Percentiles rank a stretch among this genome's conserved stretches.
Conservation (phyloP, 2,888 invertebrate species). For the Physocephala rufipes region DNA sequence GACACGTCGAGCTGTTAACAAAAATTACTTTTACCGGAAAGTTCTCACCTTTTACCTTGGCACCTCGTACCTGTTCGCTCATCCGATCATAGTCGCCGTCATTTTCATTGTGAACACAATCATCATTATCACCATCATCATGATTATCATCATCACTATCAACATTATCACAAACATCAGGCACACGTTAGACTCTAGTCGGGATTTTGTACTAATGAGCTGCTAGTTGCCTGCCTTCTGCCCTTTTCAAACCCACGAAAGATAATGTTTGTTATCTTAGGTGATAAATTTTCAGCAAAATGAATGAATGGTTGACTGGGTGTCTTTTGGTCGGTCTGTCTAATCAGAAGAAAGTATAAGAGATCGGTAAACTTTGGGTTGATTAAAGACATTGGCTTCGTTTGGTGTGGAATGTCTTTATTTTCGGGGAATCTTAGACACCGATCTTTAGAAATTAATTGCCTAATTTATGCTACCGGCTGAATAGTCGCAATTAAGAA, state of each 20-base stretch:
- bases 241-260: neutral
- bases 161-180: neutral
- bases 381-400: neutral
- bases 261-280: neutral
- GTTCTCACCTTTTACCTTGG: constrained; percentile 18
- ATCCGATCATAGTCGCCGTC: neutral
- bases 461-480: constrained; percentile 26
- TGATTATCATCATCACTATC: too few relatives aligned
- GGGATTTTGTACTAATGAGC: constrained; percentile 22
- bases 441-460: constrained; percentile 15
- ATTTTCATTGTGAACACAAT: too few relatives aligned
- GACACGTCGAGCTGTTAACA: constrained; percentile 21
- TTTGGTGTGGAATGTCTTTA: constrained; percentile 7
- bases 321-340: too few relatives aligned
- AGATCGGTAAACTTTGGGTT: neutral
- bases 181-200: neutral
- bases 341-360: neutral
- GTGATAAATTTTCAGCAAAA: constrained; percentile 25
- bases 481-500: constrained; percentile 20
- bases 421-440: constrained; percentile 15
- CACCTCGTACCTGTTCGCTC: constrained; percentile 1
- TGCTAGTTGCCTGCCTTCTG: constrained; percentile 15
- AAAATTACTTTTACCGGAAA: constrained; percentile 26
- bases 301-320: too few relatives aligned
- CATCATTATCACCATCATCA: too few relatives aligned